Evolutionary conservation across 2,797 vertebrate genomes (phyloP), one percentile per base, ranked within the genome.

Genomic region (Cossypha niveicapilla): DNA sequence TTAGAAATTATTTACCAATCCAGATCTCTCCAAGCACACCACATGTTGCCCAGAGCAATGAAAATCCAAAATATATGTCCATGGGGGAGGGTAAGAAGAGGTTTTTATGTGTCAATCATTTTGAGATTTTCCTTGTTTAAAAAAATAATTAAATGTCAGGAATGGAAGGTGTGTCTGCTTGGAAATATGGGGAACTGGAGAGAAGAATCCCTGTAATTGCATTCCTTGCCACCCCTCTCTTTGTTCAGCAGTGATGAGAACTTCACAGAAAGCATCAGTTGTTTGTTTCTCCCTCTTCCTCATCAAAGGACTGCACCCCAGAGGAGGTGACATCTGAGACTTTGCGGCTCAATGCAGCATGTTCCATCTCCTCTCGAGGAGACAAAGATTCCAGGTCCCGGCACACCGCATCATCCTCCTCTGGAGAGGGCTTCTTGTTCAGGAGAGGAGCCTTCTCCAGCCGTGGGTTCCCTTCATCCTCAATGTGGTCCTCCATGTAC

Each of bases 371-470:
- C 87, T 99, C 99, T 92, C 98, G 98, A 86, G 99, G 98, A 92
- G 98, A 99, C 88, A 98, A 97, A 2, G 98, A 98, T 97, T 99
- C 99, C 78, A 98, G 97, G 97, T 99, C 99, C 97, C 99, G 97
- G 96, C 98, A 99, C 94, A 99, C 98, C 5, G 98, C 98, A 77
- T 99, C 98, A 50, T 99, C 99, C 92, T 99, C 99, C 95, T 99
- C 98, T 54, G 99, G 99, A 54, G 98, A 98, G 70, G 99, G 98
- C 93, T 99, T 98, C 97, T 98, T 98, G 96, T 98, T 98, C 96
- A 99, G 97, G 42, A 99, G 97, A 22, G 98, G 98, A 78, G 98
- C 98, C 92, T 98, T 98, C 82, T 99, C 98, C 70, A 97, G 97
- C 65, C 93, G 94, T 67, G 48, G 98, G 93, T 95, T 98, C 98